A percentile compares a stretch with the other conserved stretches of the same genome.
phyloP scores from a whole-genome alignment of 1,140 invertebrate genomes.

The Ptiloglossa arizonensis region DNA sequence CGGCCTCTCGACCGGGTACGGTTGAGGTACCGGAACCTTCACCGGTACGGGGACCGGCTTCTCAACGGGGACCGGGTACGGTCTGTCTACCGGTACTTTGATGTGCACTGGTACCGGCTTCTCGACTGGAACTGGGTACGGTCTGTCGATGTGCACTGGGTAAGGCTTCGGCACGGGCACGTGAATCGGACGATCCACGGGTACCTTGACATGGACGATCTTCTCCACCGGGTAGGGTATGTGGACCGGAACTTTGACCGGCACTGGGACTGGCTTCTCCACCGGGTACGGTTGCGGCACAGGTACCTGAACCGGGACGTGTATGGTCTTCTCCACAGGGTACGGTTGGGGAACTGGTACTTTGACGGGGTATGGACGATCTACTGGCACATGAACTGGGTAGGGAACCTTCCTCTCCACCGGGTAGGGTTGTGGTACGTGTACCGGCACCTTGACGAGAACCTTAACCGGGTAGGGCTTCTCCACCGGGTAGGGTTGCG shows the following conservation, averaged over 20 bases:
- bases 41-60: conserved; percentile 84
- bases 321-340: conserved; percentile 86
- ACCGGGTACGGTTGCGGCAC: conserved; percentile 89
- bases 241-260: conserved; percentile 85
- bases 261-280: conserved; percentile 84
- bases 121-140: conserved; percentile 83
- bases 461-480: conserved; percentile 80
- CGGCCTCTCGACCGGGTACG: conserved; percentile 79
- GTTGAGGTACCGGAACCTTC: conserved; percentile 78
- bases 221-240: conserved; percentile 85
- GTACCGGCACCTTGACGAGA: conserved; percentile 84
- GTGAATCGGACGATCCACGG: conserved; percentile 84
- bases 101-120: conserved; percentile 85
- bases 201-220: conserved; percentile 84
- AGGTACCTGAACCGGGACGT: conserved; percentile 85
- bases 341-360: conserved; percentile 87
- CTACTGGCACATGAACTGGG: conserved; percentile 79
- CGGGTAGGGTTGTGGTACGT: conserved; percentile 84
- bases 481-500: conserved; percentile 83
- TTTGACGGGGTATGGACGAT: conserved; percentile 85
- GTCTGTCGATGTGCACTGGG: conserved; percentile 78
- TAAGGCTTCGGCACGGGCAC: conserved; percentile 82
- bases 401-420: conserved; percentile 78
- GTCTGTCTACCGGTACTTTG: conserved; percentile 84
- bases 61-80: conserved; percentile 86